Base-by-base conservation (phyloP, 1,140 invertebrate species). In the Pteromalus puparum region DNA sequence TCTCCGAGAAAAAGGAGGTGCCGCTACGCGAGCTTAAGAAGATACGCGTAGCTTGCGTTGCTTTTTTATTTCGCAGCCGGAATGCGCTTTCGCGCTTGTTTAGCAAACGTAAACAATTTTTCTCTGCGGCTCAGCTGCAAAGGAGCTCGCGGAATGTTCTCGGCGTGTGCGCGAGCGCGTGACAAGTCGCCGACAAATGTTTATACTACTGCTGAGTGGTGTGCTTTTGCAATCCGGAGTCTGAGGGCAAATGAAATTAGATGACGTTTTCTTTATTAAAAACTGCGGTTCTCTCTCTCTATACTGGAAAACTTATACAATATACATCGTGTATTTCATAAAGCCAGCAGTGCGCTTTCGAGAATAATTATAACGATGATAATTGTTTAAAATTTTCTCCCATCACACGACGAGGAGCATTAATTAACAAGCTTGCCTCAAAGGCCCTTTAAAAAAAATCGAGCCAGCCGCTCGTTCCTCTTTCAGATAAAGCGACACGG, bases 81-180 rank as follows among this genome's bases (percentile, higher is more conserved):
- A 77, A 53, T 48, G 75, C 21, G 42, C 48, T 77, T 77, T 77
- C 42, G 73, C 9, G 21, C 75, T 46, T 77, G 75, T 77, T 77
- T 61, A 53, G 24, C 75, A 30, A 48, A 18, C 75, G 75, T 53
- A 53, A 77, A 77, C 75, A 77, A 53, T 53, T 53, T 77, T 24
- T 53, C 26, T 30, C 30, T 5, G 18, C 7, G 10, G 67, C 67
- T 12, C 12, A 68, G 28, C 70, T 30, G 9, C 26, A 74, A 76
- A 53, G 75, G 46, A 24, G 24, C 75, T 26, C 42, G 46, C 3
- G 48, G 30, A 75, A 61, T 61, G 53, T 61, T 61, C 53, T n/a
- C 18, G n/a, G n/a, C n/a, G 53, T n/a, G 21, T 61, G 5, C 53
- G 6, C 9, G 38, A n/a, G n/a, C 38, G 30, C 30, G 30, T 34